Base-by-base conservation (phyloP, 2,797 vertebrate species). In the Enteromius treurensis region DNA sequence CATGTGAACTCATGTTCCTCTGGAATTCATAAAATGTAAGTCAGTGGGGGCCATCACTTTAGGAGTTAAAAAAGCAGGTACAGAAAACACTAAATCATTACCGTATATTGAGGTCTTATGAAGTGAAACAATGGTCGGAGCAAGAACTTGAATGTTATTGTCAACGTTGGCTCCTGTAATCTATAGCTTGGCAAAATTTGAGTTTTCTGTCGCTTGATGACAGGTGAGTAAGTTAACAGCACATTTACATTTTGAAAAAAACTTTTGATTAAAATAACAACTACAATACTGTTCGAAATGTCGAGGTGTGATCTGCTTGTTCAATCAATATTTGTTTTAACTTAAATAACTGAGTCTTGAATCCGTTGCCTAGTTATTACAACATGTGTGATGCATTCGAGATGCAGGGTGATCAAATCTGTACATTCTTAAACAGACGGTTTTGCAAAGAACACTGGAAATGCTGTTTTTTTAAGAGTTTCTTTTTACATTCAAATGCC, bases 401-500 rank as follows among this genome's bases (percentile, higher is more conserved):
- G 23, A 62, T 14, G 23, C 11, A 26, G 23, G 3, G 23, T 1
- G 26, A 26, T 26, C 23, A 60, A 60, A 10, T 19, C 4, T 51
- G 5, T 21, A 5, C 10, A 13, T 49, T 78, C 29, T 65, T 5
- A 11, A 65, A 3, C 3, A 34, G 32, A 62, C 45, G 10, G 5
- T 64, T 51, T 79, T 23, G 21, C n/a, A 2, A 69, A 79, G 15
- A 80, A 45, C 37, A 15, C 34, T 29, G 29, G 68, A 77, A 77
- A 21, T 68, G 19, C 2, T 0, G 0, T 49, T 29, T 29, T 19
- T 17, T 26, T 26, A 15, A 47, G 42, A 71, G 42, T 85, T 75
- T 69, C 13, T 65, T 11, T 78, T 79, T 26, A 71, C 74, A 79
- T 80, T 77, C 19, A 81, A 75, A 76, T 73, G 76, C 51, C 69